Evolutionary conservation across 2,797 vertebrate genomes (phyloP).

Genomic region (Erpetoichthys calabaricus): DNA sequence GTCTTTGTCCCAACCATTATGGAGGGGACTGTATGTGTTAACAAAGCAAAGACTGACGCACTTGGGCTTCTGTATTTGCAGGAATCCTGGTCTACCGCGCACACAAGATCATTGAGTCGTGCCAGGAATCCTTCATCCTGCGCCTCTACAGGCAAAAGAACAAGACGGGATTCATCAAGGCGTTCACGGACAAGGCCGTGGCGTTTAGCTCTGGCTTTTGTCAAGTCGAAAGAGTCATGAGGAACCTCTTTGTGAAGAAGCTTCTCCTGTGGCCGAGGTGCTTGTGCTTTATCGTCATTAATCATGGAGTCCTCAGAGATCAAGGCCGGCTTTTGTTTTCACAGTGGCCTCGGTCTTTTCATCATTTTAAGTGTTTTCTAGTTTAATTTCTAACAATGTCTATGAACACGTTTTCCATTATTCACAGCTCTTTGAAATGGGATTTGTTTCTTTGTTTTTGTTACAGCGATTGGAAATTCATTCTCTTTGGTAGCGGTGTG

Average conservation of each 20-base stretch:
- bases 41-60: no score
- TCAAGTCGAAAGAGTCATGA: slow-evolving; percentile 93
- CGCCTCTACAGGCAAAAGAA: slow-evolving; percentile 94
- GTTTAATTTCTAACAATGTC: no score
- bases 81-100: slow-evolving; percentile 91
- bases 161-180: slow-evolving; percentile 93
- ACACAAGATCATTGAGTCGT: slow-evolving; percentile 91
- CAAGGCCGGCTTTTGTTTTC: no score
- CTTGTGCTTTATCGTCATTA: neutral
- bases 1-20: no score
- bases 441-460: no score
- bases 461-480: no score
- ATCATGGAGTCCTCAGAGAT: neutral
- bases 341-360: neutral
- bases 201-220: slow-evolving; percentile 88
- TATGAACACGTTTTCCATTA: no score
- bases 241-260: slow-evolving; percentile 89
- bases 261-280: slow-evolving; percentile 93
- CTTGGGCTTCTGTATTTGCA: slow-evolving; percentile 23
- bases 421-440: no score
- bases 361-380: neutral
- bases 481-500: no score
- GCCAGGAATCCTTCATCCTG: slow-evolving; percentile 92
- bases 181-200: slow-evolving; percentile 84
- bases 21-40: no score